Percentiles rank a stretch among this genome's conserved stretches.
Conservation (phyloP, 2,797 vertebrate species). For the Lagocephalus sceleratus region DNA sequence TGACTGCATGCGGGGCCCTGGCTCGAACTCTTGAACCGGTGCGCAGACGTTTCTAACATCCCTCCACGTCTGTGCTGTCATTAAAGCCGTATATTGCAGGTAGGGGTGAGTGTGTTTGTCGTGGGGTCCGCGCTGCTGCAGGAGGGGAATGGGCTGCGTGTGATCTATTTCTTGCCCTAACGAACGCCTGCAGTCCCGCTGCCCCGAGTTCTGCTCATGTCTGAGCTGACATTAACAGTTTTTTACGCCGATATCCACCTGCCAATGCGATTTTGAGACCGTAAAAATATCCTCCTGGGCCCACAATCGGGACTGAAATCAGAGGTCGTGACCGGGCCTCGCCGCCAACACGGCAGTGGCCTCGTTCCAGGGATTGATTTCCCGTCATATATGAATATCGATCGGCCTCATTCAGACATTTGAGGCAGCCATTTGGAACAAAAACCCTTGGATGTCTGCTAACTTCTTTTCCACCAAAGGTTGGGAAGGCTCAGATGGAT, state of each 20-base stretch:
- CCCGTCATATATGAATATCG: slow-evolving; percentile 63
- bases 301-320: slow-evolving; percentile 41
- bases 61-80: too few relatives aligned
- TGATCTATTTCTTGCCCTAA: slow-evolving; percentile 4
- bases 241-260: slow-evolving; percentile 17
- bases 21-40: too few relatives aligned
- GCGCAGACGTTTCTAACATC: too few relatives aligned
- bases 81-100: neutral
- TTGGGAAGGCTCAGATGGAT: neutral
- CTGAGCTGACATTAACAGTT: slow-evolving; percentile 11
- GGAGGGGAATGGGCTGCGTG: neutral
- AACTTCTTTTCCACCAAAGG: neutral
- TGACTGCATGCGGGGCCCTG: too few relatives aligned
- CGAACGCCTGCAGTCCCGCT: slow-evolving; percentile 15
- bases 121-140: slow-evolving; percentile 1
- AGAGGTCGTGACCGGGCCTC: slow-evolving; percentile 31
- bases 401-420: slow-evolving; percentile 65
- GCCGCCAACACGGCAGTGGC: slow-evolving; percentile 52
- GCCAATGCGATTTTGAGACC: neutral
- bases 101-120: slow-evolving; percentile 7
- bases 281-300: slow-evolving; percentile 9
- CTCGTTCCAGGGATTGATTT: slow-evolving; percentile 67
- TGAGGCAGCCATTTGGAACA: slow-evolving; percentile 59
- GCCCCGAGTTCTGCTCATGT: slow-evolving; percentile 1
- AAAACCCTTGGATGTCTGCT: slow-evolving; percentile 35